Percentiles rank a stretch among this genome's conserved stretches.
Conservation (phyloP, 2,888 invertebrate genomes). For the Microdon myrmicae region DNA sequence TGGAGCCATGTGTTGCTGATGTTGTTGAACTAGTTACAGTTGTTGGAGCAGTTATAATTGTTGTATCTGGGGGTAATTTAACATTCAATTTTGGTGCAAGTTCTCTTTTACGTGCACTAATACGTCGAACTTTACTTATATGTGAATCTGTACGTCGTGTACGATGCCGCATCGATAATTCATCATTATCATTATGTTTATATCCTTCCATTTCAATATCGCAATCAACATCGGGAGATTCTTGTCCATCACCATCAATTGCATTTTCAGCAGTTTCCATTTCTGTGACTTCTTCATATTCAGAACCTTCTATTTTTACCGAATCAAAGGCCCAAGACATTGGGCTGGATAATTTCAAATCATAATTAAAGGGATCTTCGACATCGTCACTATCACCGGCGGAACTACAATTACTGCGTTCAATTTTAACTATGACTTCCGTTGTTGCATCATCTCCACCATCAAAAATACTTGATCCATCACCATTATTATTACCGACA, state of each 20-base stretch:
- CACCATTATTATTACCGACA: constrained; percentile 31
- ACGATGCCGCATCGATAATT: constrained; percentile 14
- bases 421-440: constrained; percentile 64
- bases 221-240: constrained; percentile 51
- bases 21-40: constrained; percentile 30
- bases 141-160: constrained; percentile 36
- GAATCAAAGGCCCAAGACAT: constrained; percentile 66
- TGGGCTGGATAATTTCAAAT: constrained; percentile 65
- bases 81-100: constrained; percentile 12
- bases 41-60: constrained; percentile 50
- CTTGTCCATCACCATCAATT: constrained; percentile 60
- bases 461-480: constrained; percentile 54
- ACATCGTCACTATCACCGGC: constrained; percentile 44
- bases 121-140: constrained; percentile 19
- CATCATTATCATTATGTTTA: constrained; percentile 16
- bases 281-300: constrained; percentile 60
- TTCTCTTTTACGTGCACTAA: constrained; percentile 21
- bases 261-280: constrained; percentile 59
- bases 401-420: constrained; percentile 47
- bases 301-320: constrained; percentile 65
- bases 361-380: constrained; percentile 61
- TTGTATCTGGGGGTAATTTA: constrained; percentile 36
- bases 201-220: constrained; percentile 12
- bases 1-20: constrained; percentile 54
- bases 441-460: constrained; percentile 62